A percentile compares a stretch with the other conserved stretches of the same genome.
phyloP scores from a whole-genome alignment of 2,797 vertebrate genomes.

The Eremophila alpestris region DNA sequence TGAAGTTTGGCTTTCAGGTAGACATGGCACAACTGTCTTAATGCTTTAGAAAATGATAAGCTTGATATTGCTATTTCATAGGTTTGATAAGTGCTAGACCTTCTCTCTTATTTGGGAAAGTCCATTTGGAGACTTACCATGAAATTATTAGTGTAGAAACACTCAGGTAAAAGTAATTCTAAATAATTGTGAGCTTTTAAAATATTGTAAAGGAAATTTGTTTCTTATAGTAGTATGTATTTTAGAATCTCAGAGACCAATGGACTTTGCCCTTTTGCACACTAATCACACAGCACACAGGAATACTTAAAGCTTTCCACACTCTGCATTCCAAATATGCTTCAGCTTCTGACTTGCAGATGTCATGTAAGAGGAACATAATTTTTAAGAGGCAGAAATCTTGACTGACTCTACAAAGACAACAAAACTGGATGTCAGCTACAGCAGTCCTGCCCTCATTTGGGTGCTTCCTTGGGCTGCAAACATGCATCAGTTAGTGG shows the following conservation, averaged over 20 bases:
- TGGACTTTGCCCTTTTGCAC: background rate
- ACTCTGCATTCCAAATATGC: background rate
- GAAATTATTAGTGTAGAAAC: background rate
- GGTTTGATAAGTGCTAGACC: background rate
- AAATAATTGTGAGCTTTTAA: background rate
- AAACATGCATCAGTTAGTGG: background rate
- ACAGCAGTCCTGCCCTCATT: rapidly evolving
- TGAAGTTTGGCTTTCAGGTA: background rate
- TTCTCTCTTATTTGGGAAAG: background rate
- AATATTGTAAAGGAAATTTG: background rate
- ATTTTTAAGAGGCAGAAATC: background rate
- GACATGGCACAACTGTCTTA: background rate
- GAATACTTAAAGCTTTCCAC: background rate
- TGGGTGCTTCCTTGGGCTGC: background rate
- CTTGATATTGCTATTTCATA: background rate
- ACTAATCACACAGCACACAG: background rate
- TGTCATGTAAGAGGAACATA: background rate
- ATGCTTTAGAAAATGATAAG: background rate
- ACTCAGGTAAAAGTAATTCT: background rate
- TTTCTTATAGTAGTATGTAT: background rate
- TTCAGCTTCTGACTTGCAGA: background rate
- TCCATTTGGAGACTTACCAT: background rate
- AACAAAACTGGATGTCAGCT: background rate
- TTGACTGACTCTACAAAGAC: background rate
- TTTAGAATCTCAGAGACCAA: background rate